Evolutionary conservation across 2,888 invertebrate genomes (phyloP).

Genomic region (Sylvicola cinctus): DNA sequence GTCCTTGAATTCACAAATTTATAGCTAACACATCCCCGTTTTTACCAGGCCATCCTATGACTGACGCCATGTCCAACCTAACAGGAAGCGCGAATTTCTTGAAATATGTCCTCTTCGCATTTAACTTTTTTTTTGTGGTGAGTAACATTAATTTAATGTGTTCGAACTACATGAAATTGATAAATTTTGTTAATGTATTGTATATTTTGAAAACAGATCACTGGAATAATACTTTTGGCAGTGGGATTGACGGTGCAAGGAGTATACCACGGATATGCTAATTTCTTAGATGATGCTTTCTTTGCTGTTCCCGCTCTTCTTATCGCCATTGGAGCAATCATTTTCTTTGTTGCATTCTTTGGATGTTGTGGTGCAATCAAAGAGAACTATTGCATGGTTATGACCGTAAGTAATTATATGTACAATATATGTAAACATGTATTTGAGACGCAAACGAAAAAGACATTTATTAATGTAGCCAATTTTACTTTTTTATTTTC

Average conservation of each 20-base stretch:
- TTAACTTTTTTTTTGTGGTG: neutral
- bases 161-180: neutral
- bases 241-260: slow-evolving; percentile 49
- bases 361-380: slow-evolving; percentile 77
- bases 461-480: no score
- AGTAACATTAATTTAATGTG: neutral
- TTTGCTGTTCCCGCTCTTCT: slow-evolving; percentile 52
- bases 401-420: slow-evolving; percentile 30
- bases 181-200: neutral
- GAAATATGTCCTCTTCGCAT: neutral
- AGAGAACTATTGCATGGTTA: slow-evolving; percentile 63
- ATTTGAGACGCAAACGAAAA: no score
- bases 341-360: slow-evolving; percentile 59
- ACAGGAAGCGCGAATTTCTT: neutral
- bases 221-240: slow-evolving; percentile 55
- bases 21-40: no score
- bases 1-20: no score
- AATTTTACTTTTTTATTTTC: neutral
- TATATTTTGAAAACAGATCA: slow-evolving; percentile 47
- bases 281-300: slow-evolving; percentile 44
- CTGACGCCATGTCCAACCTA: neutral
- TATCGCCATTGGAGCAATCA: slow-evolving; percentile 43
- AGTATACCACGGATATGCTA: slow-evolving; percentile 41
- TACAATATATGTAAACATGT: no score
- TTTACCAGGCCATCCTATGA: no score